Conservation (phyloP, 2,888 invertebrate species). For the Drosophila ezoana region DNA sequence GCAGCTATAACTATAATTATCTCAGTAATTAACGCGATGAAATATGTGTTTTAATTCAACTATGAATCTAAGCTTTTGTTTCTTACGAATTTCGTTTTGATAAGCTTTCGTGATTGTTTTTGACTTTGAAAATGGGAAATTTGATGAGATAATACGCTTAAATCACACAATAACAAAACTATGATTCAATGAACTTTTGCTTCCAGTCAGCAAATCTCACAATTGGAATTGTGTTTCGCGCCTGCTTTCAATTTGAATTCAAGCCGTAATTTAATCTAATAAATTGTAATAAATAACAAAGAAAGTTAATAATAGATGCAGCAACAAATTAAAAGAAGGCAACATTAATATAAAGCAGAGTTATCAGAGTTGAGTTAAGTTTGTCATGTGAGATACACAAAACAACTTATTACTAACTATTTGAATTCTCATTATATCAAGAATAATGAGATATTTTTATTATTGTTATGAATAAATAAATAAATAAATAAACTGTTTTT, state of each 20-base stretch:
- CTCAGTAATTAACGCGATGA: background rate
- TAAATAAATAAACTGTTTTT: too few species aligned
- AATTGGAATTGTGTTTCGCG: background rate
- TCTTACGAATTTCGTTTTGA: constrained; percentile 8
- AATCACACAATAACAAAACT: background rate
- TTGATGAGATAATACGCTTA: background rate
- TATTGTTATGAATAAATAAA: too few species aligned
- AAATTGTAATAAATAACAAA: background rate
- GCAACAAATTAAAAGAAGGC: too few species aligned
- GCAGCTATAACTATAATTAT: too few species aligned
- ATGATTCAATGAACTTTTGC: background rate
- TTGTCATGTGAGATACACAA: too few species aligned
- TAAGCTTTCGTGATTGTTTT: constrained; percentile 9
- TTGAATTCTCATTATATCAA: too few species aligned
- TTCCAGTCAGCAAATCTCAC: background rate
- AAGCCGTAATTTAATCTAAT: background rate
- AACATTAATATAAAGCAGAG: too few species aligned
- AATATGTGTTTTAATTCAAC: background rate
- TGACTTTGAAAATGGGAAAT: constrained; percentile 8
- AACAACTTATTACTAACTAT: too few species aligned
- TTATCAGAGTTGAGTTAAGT: too few species aligned
- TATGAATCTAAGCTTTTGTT: background rate
- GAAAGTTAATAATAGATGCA: too few species aligned
- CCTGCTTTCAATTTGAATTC: background rate
- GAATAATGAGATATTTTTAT: too few species aligned